These are phyloP conservation scores for Gnathonemus echidnorhynchus DNA, from an alignment of 2,113 vertebrate genomes.

Conservation along the genomic window DNA sequence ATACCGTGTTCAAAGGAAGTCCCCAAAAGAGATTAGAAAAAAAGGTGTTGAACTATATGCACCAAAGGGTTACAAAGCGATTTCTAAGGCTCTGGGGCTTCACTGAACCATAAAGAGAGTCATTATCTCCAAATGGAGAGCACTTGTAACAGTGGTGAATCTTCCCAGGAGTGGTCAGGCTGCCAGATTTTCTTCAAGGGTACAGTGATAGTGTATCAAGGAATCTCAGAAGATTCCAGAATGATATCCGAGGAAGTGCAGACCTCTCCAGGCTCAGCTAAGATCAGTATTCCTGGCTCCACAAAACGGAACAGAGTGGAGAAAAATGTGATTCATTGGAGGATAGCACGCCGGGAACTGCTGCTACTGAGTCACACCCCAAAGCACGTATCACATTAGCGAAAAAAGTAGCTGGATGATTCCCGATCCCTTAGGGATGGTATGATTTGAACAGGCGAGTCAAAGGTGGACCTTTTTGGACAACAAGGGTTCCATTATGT, in stretches of 20 bases:
- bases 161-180: background rate
- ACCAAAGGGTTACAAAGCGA: background rate
- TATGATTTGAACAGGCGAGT: background rate
- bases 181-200: background rate
- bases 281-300: background rate
- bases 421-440: background rate
- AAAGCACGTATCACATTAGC: background rate
- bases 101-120: background rate
- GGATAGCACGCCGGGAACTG: background rate
- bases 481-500: background rate
- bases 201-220: background rate
- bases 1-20: background rate
- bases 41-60: background rate
- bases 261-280: background rate
- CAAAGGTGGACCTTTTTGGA: background rate
- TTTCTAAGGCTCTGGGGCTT: background rate
- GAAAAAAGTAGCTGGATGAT: background rate
- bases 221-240: background rate
- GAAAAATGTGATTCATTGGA: background rate
- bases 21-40: background rate
- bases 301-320: background rate
- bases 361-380: background rate
- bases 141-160: background rate
- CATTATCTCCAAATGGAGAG: background rate
- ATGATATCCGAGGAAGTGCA: background rate